Percentiles rank a stretch among this genome's conserved stretches.
These are phyloP conservation scores for Salvelinus alpinus DNA, from an alignment of 2,113 vertebrate genomes.

Conservation along the genomic window DNA sequence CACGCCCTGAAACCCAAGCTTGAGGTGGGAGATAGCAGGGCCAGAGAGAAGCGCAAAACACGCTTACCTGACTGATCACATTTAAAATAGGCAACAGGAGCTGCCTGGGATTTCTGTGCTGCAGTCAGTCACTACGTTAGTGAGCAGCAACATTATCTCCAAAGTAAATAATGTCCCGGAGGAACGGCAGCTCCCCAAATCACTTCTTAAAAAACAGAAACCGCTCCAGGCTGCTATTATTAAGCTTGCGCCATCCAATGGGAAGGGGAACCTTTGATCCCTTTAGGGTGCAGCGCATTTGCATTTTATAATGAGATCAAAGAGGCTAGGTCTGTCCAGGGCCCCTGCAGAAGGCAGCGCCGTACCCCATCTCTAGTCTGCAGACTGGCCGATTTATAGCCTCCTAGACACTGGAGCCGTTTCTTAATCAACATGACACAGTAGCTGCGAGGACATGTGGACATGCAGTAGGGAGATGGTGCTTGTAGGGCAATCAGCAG, in stretches of 20 bases:
- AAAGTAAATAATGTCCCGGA: conserved; percentile 76
- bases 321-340: conserved; percentile 66
- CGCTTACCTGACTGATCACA: conserved; percentile 67
- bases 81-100: conserved; percentile 74
- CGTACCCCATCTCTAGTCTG: conserved; percentile 43
- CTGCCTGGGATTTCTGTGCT: conserved; percentile 54
- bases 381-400: conserved; percentile 56
- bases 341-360: conserved; percentile 59
- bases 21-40: conserved; percentile 61
- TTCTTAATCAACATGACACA: conserved; percentile 48
- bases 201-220: conserved; percentile 65
- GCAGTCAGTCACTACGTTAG: conserved; percentile 52
- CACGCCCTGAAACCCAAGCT: conserved; percentile 57
- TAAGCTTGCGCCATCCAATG: conserved; percentile 69
- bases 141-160: conserved; percentile 74
- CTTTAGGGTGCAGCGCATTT: conserved; percentile 76
- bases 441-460: background rate
- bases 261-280: conserved; percentile 79
- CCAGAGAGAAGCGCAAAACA: conserved; percentile 36
- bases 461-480: conserved; percentile 34
- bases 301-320: conserved; percentile 82
- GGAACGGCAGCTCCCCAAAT: conserved; percentile 68
- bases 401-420: conserved; percentile 40
- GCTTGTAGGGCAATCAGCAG: conserved; percentile 56
- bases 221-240: conserved; percentile 71